These are phyloP conservation scores for Apteryx mantelli DNA, from an alignment of 2,113 vertebrate genomes.

Conservation along the genomic window DNA sequence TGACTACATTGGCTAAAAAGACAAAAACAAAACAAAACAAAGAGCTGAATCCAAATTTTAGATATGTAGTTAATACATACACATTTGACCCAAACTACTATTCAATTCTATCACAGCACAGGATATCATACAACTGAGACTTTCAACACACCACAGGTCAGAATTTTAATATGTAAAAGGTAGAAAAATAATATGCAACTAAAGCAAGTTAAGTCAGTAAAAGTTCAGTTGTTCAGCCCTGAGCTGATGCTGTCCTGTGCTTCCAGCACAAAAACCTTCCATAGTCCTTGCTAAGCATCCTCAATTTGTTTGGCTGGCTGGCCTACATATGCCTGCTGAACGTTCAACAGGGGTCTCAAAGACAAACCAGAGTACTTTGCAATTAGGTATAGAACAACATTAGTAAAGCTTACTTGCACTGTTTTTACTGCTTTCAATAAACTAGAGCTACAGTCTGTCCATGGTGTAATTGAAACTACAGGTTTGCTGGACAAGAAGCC, in stretches of 20 bases:
- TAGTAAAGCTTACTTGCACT: not conserved
- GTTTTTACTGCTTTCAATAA: not conserved
- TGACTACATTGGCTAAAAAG: not conserved
- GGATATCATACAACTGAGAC: not conserved
- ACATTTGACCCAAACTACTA: not conserved
- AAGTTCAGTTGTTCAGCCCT: not conserved
- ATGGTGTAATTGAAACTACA: not conserved
- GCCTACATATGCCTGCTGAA: not conserved
- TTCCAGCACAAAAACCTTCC: not conserved
- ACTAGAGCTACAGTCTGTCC: not conserved
- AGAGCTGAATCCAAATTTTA: not conserved
- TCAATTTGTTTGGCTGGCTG: not conserved
- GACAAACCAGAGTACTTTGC: not conserved
- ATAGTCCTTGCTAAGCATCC: not conserved
- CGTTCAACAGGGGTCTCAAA: not conserved
- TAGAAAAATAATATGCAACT: rapidly evolving
- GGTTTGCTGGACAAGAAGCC: not conserved
- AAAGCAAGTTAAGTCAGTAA: not conserved
- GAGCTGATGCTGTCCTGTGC: not conserved
- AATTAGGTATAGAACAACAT: not conserved
- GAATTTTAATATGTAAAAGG: not conserved
- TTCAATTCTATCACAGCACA: not conserved
- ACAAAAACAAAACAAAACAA: not conserved
- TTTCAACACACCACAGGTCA: not conserved
- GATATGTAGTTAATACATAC: not conserved